These are phyloP conservation scores for Cristatella mucedo DNA, from an alignment of 2,888 invertebrate species.

Conservation along the genomic window DNA sequence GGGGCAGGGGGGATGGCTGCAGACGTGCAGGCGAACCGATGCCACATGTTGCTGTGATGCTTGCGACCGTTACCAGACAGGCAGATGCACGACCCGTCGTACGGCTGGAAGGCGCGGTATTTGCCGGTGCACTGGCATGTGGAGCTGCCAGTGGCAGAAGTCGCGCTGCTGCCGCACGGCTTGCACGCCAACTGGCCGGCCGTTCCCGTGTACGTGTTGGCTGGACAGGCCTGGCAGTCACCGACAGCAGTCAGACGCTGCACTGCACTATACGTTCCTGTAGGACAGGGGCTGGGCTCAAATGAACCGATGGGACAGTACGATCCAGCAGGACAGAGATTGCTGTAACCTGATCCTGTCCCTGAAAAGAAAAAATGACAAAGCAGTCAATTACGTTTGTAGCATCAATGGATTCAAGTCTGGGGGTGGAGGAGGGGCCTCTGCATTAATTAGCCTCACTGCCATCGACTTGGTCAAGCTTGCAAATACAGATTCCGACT, in stretches of 20 bases:
- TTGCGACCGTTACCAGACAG: conserved; percentile 14
- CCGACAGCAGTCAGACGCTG: conserved; percentile 14
- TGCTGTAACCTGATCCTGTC: conserved; percentile 14
- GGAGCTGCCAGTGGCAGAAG: conserved; percentile 16
- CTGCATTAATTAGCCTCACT: no score
- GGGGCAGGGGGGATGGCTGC: no score
- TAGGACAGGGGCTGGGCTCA: conserved; percentile 20
- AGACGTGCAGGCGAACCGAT: no score
- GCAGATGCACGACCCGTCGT: conserved; percentile 25
- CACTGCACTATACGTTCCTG: conserved; percentile 21
- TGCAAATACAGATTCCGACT: no score
- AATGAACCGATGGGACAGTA: conserved; percentile 20
- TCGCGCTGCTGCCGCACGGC: conserved; percentile 26
- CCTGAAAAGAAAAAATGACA: neutral
- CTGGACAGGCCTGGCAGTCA: conserved; percentile 22
- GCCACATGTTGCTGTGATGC: no score
- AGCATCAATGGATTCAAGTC: no score
- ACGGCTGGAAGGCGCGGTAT: conserved; percentile 24
- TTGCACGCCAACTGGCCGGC: conserved; percentile 19
- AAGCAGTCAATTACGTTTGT: neutral
- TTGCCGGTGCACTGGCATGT: conserved; percentile 24
- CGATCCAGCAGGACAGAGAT: conserved; percentile 14
- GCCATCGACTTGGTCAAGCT: no score
- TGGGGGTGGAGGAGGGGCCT: no score
- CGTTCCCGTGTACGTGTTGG: conserved; percentile 20